A percentile compares a stretch with the other conserved stretches of the same genome.
These are phyloP conservation scores for Apodemia duryi DNA, from an alignment of 2,888 invertebrate genomes.

Conservation along the genomic window DNA sequence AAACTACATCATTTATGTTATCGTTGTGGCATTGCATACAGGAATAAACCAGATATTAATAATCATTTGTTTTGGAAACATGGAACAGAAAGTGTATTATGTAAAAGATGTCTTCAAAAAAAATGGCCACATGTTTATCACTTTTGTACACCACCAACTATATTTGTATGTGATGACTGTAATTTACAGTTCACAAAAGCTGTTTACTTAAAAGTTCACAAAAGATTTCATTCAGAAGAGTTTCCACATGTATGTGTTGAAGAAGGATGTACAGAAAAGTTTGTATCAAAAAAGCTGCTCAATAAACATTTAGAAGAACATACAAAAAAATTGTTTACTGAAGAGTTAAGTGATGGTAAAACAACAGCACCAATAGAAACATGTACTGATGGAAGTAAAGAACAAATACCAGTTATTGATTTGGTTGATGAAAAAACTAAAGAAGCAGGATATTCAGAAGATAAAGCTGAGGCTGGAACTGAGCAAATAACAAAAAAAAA, in stretches of 20 bases:
- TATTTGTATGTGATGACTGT: conserved; percentile 90
- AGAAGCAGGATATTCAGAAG: conserved; percentile 54
- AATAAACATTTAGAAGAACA: conserved; percentile 85
- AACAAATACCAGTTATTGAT: conserved; percentile 56
- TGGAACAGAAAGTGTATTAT: conserved; percentile 91
- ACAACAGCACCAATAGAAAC: conserved; percentile 39
- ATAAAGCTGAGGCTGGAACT: conserved; percentile 49
- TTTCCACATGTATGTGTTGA: conserved; percentile 86
- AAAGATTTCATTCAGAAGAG: conserved; percentile 86
- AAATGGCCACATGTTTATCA: conserved; percentile 96
- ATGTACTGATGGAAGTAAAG: conserved; percentile 49
- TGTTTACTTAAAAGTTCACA: conserved; percentile 90
- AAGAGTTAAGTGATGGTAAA: conserved; percentile 52
- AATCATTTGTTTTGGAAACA: conserved; percentile 96
- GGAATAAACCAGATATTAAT: conserved; percentile 92
- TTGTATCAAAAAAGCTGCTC: conserved; percentile 89
- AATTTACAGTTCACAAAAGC: conserved; percentile 86
- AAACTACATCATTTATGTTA: conserved; percentile 92
- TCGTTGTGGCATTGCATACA: conserved; percentile 91
- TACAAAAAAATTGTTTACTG: conserved; percentile 54
- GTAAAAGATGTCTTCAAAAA: conserved; percentile 91
- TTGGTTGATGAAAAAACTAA: conserved; percentile 56
- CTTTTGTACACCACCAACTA: conserved; percentile 89
- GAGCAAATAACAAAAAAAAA: conserved; percentile 59
- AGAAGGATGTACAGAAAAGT: conserved; percentile 85